These are phyloP conservation scores for Anguilla marmorata DNA, from an alignment of 2,797 vertebrate species.

Conservation along the genomic window DNA sequence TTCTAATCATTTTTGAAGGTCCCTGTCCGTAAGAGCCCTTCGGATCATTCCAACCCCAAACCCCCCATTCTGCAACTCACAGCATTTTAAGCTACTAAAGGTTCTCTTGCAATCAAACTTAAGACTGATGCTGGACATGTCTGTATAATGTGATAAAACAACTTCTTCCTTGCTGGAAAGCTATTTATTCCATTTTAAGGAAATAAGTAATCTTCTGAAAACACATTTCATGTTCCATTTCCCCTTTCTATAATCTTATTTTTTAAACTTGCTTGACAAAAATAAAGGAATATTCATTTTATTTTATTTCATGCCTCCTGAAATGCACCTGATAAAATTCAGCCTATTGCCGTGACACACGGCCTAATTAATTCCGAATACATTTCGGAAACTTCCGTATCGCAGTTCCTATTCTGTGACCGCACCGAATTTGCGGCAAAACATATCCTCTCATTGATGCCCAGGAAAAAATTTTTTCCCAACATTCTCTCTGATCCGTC, in stretches of 20 bases:
- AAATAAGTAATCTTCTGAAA: conserved; percentile 14
- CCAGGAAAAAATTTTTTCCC: conserved; percentile 23
- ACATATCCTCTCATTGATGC: conserved; percentile 49
- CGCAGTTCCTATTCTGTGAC: conserved; percentile 8
- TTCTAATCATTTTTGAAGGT: too few species aligned
- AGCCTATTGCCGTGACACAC: conserved; percentile 39
- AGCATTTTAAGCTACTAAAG: neutral
- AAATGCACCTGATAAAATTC: neutral
- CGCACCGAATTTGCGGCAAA: conserved; percentile 45
- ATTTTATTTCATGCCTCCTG: neutral
- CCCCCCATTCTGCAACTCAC: too few species aligned
- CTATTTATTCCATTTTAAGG: conserved; percentile 30
- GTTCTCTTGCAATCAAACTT: neutral
- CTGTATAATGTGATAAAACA: conserved; percentile 32
- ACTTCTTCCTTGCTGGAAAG: conserved; percentile 29
- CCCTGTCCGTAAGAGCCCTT: too few species aligned
- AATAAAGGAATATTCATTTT: neutral
- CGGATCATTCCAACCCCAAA: too few species aligned
- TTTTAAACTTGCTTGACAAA: neutral
- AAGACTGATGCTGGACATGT: neutral
- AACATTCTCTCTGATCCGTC: conserved; percentile 48
- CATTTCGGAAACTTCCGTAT: conserved; percentile 22
- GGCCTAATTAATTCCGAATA: conserved; percentile 36
- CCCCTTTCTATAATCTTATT: neutral
- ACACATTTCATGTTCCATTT: neutral